A percentile compares a stretch with the other conserved stretches of the same genome.
phyloP scores from a whole-genome alignment of 2,888 invertebrate genomes.

The Bombylius discolor region DNA sequence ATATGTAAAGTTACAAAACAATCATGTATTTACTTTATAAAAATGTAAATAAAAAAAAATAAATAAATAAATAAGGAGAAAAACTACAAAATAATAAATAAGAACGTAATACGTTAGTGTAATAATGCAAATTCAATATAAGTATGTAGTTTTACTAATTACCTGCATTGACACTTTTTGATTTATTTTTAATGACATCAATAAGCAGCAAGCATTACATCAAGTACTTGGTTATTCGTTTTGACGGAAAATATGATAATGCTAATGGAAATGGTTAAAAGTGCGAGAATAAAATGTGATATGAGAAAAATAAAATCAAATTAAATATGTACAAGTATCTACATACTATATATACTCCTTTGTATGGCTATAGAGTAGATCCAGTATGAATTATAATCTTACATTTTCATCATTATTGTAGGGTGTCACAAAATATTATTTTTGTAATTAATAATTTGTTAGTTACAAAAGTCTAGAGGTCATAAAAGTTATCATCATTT shows the following conservation, averaged over 20 bases:
- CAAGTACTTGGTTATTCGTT: neutral
- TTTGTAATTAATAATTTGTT: neutral
- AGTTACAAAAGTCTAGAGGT: neutral
- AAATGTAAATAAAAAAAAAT: no score
- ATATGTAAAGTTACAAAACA: no score
- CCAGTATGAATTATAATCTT: no score
- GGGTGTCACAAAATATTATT: neutral
- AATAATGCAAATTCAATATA: no score
- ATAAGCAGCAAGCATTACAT: neutral
- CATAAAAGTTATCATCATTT: no score
- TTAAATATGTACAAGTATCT: neutral
- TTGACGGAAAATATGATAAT: neutral
- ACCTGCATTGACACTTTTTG: constrained; percentile 5
- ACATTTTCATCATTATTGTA: no score
- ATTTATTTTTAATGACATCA: constrained; percentile 2
- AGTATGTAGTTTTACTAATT: neutral
- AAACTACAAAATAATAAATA: no score
- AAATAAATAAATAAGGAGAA: no score
- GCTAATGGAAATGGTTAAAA: neutral
- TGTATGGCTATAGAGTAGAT: neutral
- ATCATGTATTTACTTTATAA: no score
- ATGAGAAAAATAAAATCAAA: neutral
- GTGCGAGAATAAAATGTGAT: neutral
- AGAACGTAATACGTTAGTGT: no score
- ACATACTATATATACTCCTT: neutral